Evolutionary conservation across 1,140 invertebrate genomes (phyloP).

Genomic region (Platorchestia sp.): DNA sequence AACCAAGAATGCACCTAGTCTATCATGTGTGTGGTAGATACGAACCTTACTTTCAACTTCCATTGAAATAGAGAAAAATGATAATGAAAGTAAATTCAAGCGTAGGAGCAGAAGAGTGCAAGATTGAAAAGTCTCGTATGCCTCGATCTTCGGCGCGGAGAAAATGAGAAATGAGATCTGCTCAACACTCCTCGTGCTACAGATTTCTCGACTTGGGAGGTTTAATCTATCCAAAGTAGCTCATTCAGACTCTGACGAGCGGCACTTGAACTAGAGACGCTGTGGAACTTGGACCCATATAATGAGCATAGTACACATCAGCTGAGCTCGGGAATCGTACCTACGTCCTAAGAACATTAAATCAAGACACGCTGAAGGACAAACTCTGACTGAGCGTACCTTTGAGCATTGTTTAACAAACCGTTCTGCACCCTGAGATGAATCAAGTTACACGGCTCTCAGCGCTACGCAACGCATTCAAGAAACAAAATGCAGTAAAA

Average conservation of each 20-base stretch:
- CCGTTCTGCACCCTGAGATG: background rate
- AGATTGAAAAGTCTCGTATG: background rate
- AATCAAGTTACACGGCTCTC: background rate
- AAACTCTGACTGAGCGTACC: background rate
- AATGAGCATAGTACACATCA: background rate
- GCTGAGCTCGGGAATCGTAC: background rate
- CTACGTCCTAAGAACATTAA: background rate
- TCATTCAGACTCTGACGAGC: background rate
- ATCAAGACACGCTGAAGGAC: background rate
- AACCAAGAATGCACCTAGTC: background rate
- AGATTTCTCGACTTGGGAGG: background rate
- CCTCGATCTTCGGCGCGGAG: background rate
- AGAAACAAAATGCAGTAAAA: background rate
- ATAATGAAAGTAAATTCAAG: background rate
- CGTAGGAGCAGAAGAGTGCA: background rate
- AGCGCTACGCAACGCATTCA: background rate
- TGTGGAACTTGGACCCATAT: background rate
- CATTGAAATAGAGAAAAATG: background rate
- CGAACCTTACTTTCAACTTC: background rate
- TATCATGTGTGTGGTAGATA: background rate
- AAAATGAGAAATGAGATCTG: background rate
- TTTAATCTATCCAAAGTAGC: background rate
- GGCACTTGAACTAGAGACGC: background rate
- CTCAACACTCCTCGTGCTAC: background rate
- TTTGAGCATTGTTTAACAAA: background rate